Percentiles rank a stretch among this genome's conserved stretches.
Evolutionary conservation across 2,113 vertebrate species (phyloP).

Genomic region (Silurus asotus): DNA sequence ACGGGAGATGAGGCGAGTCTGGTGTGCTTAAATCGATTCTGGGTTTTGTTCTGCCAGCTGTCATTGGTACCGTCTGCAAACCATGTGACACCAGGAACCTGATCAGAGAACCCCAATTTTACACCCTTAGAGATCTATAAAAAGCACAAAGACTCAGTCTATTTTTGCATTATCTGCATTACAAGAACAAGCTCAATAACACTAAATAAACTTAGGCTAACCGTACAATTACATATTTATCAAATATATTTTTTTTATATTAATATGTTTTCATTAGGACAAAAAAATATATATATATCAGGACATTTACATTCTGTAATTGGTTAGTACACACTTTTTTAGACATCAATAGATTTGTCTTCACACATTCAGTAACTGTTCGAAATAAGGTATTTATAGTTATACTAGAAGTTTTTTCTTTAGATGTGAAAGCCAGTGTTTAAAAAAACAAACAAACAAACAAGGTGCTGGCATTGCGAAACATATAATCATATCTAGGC

Average conservation of each 20-base stretch:
- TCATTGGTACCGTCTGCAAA: constrained; percentile 37
- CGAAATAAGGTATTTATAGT: neutral
- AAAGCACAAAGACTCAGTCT: neutral
- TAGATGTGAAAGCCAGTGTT: neutral
- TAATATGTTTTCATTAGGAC: neutral
- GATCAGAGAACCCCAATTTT: constrained; percentile 19
- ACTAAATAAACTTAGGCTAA: neutral
- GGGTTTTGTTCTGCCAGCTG: constrained; percentile 61
- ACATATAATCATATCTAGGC: neutral
- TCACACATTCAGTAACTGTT: neutral
- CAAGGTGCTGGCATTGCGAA: neutral
- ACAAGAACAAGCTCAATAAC: neutral
- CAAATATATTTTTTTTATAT: neutral
- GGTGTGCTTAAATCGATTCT: constrained; percentile 36
- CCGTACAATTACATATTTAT: neutral
- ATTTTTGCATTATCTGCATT: neutral
- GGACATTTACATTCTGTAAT: neutral
- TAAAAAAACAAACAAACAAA: neutral
- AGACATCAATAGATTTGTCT: neutral
- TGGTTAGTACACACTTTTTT: neutral
- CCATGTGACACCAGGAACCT: constrained; percentile 1
- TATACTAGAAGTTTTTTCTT: neutral
- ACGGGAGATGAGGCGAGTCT: constrained; percentile 22
- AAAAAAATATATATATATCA: neutral
- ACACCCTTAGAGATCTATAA: neutral